Evolutionary conservation across 1,140 invertebrate species (phyloP).

Genomic region (Chrysopa pallens): DNA sequence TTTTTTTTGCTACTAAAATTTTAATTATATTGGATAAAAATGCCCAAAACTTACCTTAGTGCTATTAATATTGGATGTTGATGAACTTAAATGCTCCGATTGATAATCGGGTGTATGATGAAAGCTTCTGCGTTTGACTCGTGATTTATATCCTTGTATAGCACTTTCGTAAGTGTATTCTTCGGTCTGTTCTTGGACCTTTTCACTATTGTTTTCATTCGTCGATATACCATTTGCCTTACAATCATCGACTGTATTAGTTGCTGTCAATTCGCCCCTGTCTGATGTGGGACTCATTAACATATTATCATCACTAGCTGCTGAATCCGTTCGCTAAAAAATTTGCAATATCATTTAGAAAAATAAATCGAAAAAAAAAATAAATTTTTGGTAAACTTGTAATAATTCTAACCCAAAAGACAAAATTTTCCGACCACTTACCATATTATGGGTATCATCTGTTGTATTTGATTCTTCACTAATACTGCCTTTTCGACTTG

Average conservation of each 20-base stretch:
- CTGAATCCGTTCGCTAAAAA: no score
- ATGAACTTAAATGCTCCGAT: slow-evolving; percentile 4
- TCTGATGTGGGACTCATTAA: no score
- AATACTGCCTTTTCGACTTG: neutral
- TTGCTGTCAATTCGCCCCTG: no score
- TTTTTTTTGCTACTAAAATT: neutral
- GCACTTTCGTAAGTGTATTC: slow-evolving; percentile 77
- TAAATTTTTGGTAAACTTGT: no score
- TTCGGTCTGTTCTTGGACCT: slow-evolving; percentile 38
- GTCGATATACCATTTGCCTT: slow-evolving; percentile 23
- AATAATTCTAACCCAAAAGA: no score
- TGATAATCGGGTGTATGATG: slow-evolving; percentile 5
- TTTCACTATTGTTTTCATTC: slow-evolving; percentile 22
- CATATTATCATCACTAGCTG: no score
- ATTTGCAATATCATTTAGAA: no score
- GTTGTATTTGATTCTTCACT: slow-evolving; percentile 18
- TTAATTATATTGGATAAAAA: neutral
- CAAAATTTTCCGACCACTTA: no score
- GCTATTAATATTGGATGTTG: slow-evolving; percentile 15
- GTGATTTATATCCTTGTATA: slow-evolving; percentile 64
- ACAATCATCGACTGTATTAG: slow-evolving; percentile 5
- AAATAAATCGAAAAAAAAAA: no score
- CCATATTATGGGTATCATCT: slow-evolving; percentile 9
- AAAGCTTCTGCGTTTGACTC: slow-evolving; percentile 25
- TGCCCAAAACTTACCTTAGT: neutral